Evolutionary conservation across 2,797 vertebrate species (phyloP).

Genomic region (Peromyscus nudipes): DNA sequence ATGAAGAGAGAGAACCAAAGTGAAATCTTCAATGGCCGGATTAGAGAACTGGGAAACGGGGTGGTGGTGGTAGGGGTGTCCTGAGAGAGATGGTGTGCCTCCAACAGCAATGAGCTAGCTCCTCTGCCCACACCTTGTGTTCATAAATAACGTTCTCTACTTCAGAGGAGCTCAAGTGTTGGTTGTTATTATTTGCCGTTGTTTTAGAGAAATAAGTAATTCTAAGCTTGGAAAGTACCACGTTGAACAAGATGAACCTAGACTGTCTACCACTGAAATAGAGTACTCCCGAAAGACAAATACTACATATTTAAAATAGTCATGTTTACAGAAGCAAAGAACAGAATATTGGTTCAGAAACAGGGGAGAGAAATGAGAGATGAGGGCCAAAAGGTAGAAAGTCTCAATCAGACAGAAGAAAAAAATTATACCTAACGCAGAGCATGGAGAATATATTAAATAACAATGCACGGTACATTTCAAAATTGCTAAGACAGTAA

Average conservation of each 20-base stretch:
- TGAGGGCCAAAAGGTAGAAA: background rate
- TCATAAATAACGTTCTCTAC: background rate
- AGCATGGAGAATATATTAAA: background rate
- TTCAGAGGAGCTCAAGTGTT: background rate
- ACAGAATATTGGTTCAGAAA: background rate
- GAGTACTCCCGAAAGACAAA: background rate
- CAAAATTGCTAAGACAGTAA: background rate
- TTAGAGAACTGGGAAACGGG: background rate
- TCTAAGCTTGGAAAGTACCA: background rate
- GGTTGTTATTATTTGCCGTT: too few species aligned
- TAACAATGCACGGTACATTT: background rate
- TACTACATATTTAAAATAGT: background rate
- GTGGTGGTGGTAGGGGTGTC: background rate
- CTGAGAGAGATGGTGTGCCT: background rate
- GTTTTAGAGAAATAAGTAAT: conserved; percentile 27
- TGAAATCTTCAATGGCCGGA: background rate
- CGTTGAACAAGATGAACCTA: conserved; percentile 27
- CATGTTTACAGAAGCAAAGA: background rate
- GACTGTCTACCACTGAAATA: background rate
- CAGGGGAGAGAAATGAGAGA: background rate
- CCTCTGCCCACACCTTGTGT: background rate
- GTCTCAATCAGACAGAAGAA: background rate
- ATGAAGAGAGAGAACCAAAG: background rate
- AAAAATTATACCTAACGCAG: background rate
- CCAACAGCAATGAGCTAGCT: background rate